A percentile compares a stretch with the other conserved stretches of the same genome.
phyloP scores from a whole-genome alignment of 2,113 vertebrate species.

The Passer domesticus region DNA sequence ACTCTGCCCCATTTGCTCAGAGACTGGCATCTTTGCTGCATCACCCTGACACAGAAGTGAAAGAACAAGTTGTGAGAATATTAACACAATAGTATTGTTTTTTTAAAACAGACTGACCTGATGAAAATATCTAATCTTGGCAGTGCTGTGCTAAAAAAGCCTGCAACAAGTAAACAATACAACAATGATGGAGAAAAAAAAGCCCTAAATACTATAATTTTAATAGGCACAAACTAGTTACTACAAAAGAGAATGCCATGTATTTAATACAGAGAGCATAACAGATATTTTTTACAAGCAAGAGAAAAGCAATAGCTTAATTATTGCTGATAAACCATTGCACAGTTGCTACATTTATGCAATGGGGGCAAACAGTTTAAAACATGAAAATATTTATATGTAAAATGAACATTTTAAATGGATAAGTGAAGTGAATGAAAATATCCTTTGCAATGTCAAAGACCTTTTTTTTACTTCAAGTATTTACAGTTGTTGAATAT shows the following conservation, averaged over 20 bases:
- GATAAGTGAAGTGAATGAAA: neutral
- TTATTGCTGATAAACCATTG: neutral
- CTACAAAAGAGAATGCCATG: neutral
- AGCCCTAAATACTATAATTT: neutral
- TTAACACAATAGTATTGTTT: constrained; percentile 47
- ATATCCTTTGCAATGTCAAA: neutral
- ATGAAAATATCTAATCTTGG: neutral
- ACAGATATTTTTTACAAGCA: neutral
- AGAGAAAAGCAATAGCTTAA: neutral
- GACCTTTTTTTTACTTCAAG: neutral
- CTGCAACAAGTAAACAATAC: neutral
- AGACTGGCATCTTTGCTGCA: constrained; percentile 80
- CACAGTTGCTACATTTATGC: neutral
- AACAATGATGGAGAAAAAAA: neutral
- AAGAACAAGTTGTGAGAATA: constrained; percentile 83
- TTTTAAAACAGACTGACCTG: neutral
- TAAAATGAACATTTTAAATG: neutral
- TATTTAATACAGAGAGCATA: neutral
- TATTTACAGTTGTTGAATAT: neutral
- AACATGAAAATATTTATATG: neutral
- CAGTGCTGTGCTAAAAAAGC: neutral
- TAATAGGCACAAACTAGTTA: neutral
- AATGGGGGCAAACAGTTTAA: neutral
- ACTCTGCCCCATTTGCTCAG: constrained; percentile 77
- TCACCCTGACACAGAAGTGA: constrained; percentile 84